Evolutionary conservation across 2,113 vertebrate genomes (phyloP).

Genomic region (Leptosomus discolor): DNA sequence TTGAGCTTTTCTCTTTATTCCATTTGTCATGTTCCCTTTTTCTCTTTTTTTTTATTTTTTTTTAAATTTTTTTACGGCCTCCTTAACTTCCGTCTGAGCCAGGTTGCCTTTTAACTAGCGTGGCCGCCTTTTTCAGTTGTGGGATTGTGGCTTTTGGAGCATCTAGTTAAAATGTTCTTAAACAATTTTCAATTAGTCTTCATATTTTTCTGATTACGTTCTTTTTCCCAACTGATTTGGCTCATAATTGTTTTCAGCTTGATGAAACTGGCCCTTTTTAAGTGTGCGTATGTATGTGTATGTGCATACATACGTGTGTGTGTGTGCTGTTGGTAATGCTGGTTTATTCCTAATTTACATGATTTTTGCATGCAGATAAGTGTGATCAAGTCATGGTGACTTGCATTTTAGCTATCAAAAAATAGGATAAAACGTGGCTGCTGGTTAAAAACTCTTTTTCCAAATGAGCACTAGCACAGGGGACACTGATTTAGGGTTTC

Average conservation of each 20-base stretch:
- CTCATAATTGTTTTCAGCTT: slow-evolving; percentile 45
- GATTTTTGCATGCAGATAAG: accelerated
- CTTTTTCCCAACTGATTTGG: slow-evolving; percentile 40
- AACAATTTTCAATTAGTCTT: slow-evolving; percentile 61
- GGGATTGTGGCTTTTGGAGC: slow-evolving; percentile 61
- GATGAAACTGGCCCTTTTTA: background rate
- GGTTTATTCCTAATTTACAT: background rate
- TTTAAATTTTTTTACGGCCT: background rate
- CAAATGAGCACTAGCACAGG: background rate
- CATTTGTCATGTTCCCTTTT: background rate
- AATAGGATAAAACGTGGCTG: background rate
- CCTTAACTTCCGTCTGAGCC: background rate
- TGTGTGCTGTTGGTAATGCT: background rate
- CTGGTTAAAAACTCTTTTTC: background rate
- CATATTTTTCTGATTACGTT: slow-evolving; percentile 56
- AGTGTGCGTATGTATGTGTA: background rate
- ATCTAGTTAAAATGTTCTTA: slow-evolving; percentile 62
- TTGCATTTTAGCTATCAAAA: background rate
- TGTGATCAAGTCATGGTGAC: background rate
- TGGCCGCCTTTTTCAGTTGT: slow-evolving; percentile 25
- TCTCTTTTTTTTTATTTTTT: background rate
- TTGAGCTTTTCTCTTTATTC: background rate
- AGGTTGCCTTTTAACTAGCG: slow-evolving; percentile 33
- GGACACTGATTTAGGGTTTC: background rate
- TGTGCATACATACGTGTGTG: accelerated